Evolutionary conservation across 1,140 invertebrate genomes (phyloP).

Genomic region (Aphelinus atriplicis): DNA sequence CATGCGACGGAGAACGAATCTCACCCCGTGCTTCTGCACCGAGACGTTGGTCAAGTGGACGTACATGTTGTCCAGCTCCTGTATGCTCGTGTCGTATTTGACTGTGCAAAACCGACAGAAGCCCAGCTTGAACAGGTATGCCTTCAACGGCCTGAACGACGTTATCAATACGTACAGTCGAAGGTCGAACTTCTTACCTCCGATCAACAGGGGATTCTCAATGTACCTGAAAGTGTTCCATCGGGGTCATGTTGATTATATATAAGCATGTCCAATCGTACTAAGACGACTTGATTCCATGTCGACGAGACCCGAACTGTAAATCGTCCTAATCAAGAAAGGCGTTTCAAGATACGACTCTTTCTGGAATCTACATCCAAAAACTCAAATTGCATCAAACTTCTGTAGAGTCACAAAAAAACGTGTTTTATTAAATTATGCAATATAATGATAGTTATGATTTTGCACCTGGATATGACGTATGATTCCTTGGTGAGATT

Average conservation of each 20-base stretch:
- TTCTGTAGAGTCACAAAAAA: neutral
- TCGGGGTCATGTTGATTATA: neutral
- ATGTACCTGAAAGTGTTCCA: slow-evolving; percentile 78
- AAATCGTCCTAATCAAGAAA: too few species aligned
- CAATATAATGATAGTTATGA: neutral
- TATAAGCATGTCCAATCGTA: too few species aligned
- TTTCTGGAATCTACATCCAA: too few species aligned
- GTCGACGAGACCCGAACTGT: too few species aligned
- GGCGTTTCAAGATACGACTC: too few species aligned
- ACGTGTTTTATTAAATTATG: slow-evolving; percentile 35
- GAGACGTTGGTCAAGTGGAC: slow-evolving; percentile 89
- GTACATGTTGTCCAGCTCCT: slow-evolving; percentile 86
- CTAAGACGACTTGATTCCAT: too few species aligned
- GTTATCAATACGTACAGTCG: slow-evolving; percentile 86
- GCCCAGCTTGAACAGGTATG: slow-evolving; percentile 80
- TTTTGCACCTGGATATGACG: slow-evolving; percentile 79
- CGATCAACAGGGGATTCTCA: slow-evolving; percentile 85
- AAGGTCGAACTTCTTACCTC: slow-evolving; percentile 91
- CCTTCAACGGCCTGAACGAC: slow-evolving; percentile 85
- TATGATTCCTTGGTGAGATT: slow-evolving; percentile 88
- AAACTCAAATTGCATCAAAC: too few species aligned
- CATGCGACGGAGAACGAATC: slow-evolving; percentile 31
- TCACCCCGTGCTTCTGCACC: slow-evolving; percentile 87
- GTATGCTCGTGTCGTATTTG: slow-evolving; percentile 76
- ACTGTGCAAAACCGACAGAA: slow-evolving; percentile 88